Percentiles rank a stretch among this genome's conserved stretches.
Conservation (phyloP, 2,888 invertebrate genomes). For the Vandiemenella viatica region DNA sequence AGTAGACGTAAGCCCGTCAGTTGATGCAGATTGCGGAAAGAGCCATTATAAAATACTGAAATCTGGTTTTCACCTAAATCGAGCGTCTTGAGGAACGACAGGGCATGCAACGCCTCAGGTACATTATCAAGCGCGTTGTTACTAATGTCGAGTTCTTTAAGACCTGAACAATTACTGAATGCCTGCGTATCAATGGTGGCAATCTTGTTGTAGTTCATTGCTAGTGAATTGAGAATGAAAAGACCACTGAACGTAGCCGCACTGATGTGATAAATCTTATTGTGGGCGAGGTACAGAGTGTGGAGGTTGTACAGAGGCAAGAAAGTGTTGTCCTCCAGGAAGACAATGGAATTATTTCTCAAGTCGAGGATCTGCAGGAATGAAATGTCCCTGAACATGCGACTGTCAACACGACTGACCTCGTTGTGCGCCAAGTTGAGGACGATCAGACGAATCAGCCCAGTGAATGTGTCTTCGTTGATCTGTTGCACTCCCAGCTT, state of each 20-base stretch:
- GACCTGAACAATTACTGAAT: slow-evolving; percentile 73
- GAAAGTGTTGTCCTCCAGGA: slow-evolving; percentile 77
- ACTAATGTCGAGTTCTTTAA: slow-evolving; percentile 78
- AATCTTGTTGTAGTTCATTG: slow-evolving; percentile 71
- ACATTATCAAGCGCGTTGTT: slow-evolving; percentile 70
- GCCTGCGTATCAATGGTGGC: slow-evolving; percentile 63
- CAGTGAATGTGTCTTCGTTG: slow-evolving; percentile 71
- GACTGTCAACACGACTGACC: slow-evolving; percentile 66
- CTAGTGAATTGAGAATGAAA: slow-evolving; percentile 68
- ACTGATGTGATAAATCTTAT: slow-evolving; percentile 65
- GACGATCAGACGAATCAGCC: slow-evolving; percentile 68
- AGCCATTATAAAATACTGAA: slow-evolving; percentile 63
- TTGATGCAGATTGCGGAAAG: slow-evolving; percentile 71
- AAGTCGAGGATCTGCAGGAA: slow-evolving; percentile 74
- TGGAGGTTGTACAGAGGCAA: slow-evolving; percentile 76
- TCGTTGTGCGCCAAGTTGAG: slow-evolving; percentile 74
- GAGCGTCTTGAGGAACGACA: slow-evolving; percentile 70
- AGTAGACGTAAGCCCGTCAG: slow-evolving; percentile 75
- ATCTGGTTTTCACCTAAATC: slow-evolving; percentile 89
- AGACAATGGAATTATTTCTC: slow-evolving; percentile 76
- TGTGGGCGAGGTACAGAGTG: slow-evolving; percentile 77
- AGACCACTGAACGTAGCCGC: slow-evolving; percentile 69
- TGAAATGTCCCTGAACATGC: slow-evolving; percentile 73
- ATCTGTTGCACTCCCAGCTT: slow-evolving; percentile 71
- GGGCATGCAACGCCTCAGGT: slow-evolving; percentile 66